These are phyloP conservation scores for Mycalesis mineus DNA, from an alignment of 2,888 invertebrate genomes.

Conservation along the genomic window DNA sequence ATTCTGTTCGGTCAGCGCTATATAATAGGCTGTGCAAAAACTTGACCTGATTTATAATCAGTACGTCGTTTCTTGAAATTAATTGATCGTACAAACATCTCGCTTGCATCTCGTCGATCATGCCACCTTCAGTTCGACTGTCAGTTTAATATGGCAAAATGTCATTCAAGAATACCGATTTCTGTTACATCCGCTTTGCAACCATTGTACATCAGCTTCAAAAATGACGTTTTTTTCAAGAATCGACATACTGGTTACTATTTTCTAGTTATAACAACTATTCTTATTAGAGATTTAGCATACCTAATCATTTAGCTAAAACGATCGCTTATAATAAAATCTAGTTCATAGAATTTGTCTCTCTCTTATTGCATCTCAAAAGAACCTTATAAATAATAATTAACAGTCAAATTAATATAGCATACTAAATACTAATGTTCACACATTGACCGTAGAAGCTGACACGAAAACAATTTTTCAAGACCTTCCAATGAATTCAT, in stretches of 20 bases:
- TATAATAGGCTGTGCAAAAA: constrained; percentile 12
- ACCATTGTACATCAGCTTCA: too few relatives aligned
- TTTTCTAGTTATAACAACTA: not conserved
- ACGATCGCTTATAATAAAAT: not conserved
- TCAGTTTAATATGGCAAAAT: too few relatives aligned
- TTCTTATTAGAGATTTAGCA: not conserved
- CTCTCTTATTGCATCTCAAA: not conserved
- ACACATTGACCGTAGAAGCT: not conserved
- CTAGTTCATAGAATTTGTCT: not conserved
- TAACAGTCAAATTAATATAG: not conserved
- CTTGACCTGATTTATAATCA: constrained; percentile 10
- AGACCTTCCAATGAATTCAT: constrained; percentile 16
- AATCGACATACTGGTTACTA: too few relatives aligned
- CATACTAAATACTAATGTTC: not conserved
- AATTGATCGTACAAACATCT: too few relatives aligned
- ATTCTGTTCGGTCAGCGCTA: not conserved
- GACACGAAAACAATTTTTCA: constrained; percentile 1
- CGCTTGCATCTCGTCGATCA: too few relatives aligned
- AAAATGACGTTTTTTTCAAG: too few relatives aligned
- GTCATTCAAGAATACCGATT: too few relatives aligned
- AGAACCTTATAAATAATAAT: not conserved
- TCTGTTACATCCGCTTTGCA: too few relatives aligned
- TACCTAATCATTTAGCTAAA: too few relatives aligned
- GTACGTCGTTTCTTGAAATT: too few relatives aligned
- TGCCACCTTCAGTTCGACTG: too few relatives aligned